phyloP scores from a whole-genome alignment of 2,113 vertebrate species.

The Proteles cristata region DNA sequence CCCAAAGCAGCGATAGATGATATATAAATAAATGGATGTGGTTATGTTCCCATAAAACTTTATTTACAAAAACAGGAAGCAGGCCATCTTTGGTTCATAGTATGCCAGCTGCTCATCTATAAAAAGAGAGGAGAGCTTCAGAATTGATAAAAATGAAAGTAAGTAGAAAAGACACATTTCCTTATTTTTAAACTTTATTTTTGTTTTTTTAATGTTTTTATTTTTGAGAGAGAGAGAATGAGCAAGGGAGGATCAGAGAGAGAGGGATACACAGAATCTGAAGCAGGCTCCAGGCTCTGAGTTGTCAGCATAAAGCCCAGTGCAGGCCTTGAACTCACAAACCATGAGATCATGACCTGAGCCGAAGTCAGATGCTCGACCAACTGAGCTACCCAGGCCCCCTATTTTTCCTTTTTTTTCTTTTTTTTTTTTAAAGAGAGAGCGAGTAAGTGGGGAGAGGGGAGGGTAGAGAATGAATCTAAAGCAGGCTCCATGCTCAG shows the following conservation, averaged over 20 bases:
- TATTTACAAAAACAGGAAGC: slow-evolving; percentile 47
- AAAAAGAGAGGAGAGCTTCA: neutral
- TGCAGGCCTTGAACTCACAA: neutral
- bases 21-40: neutral
- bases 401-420: too few species aligned
- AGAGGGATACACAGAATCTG: neutral
- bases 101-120: neutral
- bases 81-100: neutral
- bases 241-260: neutral
- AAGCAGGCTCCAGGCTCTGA: too few species aligned
- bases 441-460: neutral
- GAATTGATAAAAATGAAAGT: neutral
- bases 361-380: neutral
- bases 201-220: neutral
- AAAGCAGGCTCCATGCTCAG: neutral
- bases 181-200: neutral
- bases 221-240: neutral
- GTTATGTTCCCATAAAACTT: slow-evolving; percentile 24
- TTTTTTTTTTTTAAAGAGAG: neutral
- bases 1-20: neutral
- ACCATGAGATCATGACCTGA: neutral
- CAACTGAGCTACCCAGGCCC: neutral
- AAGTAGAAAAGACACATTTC: neutral
- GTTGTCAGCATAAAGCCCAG: neutral
- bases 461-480: neutral